phyloP scores from a whole-genome alignment of 2,888 invertebrate genomes.

The Pterostichus niger region DNA sequence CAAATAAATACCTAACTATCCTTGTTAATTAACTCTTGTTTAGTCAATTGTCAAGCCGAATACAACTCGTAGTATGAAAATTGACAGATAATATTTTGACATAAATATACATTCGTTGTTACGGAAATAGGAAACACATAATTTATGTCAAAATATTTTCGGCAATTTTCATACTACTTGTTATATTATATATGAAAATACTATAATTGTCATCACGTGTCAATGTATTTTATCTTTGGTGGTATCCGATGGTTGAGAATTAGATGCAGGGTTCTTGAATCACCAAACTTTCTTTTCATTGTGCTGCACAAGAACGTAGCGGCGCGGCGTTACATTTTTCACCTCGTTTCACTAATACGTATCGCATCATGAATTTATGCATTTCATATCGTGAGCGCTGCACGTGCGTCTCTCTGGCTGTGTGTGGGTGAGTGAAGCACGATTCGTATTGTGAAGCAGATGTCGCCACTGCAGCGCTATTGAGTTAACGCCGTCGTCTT shows the following conservation, averaged over 20 bases:
- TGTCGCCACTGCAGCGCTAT: slow-evolving; percentile 52
- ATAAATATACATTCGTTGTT: no score
- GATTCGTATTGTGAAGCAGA: slow-evolving; percentile 41
- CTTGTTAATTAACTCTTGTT: no score
- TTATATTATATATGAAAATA: no score
- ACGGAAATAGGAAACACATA: no score
- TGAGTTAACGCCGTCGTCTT: slow-evolving; percentile 37
- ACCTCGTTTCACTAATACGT: slow-evolving; percentile 58
- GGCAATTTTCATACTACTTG: no score
- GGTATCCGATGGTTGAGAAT: neutral
- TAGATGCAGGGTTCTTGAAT: neutral
- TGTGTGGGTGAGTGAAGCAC: slow-evolving; percentile 13
- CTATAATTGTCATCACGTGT: no score
- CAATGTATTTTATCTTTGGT: neutral
- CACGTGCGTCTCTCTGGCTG: slow-evolving; percentile 19
- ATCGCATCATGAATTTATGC: slow-evolving; percentile 65
- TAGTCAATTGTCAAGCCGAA: no score
- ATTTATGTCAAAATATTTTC: no score
- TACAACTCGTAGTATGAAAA: no score
- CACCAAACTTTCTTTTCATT: neutral
- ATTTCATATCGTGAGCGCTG: slow-evolving; percentile 54
- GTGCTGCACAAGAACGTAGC: no score
- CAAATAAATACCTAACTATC: no score
- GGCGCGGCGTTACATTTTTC: slow-evolving; percentile 51
- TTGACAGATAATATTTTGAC: no score